Evolutionary conservation across 2,113 vertebrate species (phyloP).

Genomic region (Ochotona princeps): DNA sequence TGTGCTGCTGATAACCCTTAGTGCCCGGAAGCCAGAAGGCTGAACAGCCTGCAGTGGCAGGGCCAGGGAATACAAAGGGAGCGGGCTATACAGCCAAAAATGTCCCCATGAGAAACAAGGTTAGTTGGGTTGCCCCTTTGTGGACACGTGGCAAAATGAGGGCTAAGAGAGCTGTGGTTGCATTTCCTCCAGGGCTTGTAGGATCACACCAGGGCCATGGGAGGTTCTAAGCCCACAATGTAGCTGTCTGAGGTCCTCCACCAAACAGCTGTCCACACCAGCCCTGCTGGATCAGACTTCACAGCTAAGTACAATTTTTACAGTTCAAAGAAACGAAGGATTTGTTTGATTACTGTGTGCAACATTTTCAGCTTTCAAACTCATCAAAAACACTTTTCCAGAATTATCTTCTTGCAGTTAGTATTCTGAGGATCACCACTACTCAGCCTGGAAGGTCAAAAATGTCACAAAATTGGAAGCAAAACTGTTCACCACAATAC

Average conservation of each 20-base stretch:
- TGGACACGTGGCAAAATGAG: background rate
- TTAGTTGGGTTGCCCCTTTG: too few relatives aligned
- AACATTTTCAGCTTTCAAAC: constrained; percentile 35
- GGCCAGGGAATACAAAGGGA: background rate
- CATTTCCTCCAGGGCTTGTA: background rate
- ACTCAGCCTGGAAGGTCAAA: background rate
- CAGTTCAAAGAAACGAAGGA: background rate
- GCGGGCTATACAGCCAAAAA: background rate
- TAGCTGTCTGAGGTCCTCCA: too few relatives aligned
- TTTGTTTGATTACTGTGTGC: background rate
- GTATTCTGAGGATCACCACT: constrained; percentile 6
- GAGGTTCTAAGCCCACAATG: background rate
- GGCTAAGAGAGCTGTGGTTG: background rate
- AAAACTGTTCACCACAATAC: constrained; percentile 44
- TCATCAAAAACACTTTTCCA: constrained; percentile 27
- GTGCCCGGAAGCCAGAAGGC: background rate
- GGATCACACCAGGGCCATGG: background rate
- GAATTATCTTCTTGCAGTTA: background rate
- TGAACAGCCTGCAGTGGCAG: background rate
- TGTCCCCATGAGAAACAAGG: background rate
- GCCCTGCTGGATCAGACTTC: background rate
- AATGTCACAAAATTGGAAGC: constrained; percentile 16
- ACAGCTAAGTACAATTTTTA: background rate
- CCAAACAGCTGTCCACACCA: background rate
- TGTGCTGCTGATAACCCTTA: background rate